phyloP scores from a whole-genome alignment of 2,888 invertebrate genomes.

The Agonum fuliginosum region DNA sequence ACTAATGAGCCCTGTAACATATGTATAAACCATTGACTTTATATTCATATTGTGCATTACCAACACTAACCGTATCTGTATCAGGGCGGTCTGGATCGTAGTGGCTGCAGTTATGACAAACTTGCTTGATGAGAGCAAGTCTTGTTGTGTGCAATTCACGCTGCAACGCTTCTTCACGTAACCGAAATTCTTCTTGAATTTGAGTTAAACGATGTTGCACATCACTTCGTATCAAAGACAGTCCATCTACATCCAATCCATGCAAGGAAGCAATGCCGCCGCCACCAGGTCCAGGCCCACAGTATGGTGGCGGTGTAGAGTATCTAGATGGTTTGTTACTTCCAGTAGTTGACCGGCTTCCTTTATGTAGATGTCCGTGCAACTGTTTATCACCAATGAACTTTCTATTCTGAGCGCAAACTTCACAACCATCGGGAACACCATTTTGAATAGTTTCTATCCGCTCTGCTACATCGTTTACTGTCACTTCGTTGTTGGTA shows the following conservation, averaged over 20 bases:
- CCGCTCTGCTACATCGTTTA: conserved; percentile 1
- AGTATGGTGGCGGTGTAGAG: conserved; percentile 74
- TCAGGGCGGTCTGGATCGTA: conserved; percentile 74
- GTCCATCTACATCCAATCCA: conserved; percentile 81
- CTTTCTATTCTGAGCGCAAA: conserved; percentile 69
- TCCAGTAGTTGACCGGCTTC: conserved; percentile 55
- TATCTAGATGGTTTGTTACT: conserved; percentile 66
- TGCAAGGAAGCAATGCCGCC: conserved; percentile 67
- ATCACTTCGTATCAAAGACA: conserved; percentile 82
- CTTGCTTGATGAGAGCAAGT: conserved; percentile 81
- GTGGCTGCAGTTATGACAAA: conserved; percentile 80
- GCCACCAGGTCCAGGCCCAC: conserved; percentile 68
- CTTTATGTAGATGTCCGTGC: conserved; percentile 54
- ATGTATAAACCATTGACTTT: too few species aligned
- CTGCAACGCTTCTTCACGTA: conserved; percentile 85
- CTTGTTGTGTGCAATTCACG: conserved; percentile 87
- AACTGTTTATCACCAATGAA: conserved; percentile 67
- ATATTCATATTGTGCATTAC: too few species aligned
- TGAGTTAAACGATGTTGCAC: conserved; percentile 87
- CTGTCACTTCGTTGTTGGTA: conserved; percentile 39
- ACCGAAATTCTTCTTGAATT: conserved; percentile 86
- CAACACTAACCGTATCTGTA: conserved; percentile 75
- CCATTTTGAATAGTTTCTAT: conserved; percentile 61
- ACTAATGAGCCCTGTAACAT: conserved; percentile 74
- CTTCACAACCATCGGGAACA: conserved; percentile 67